Evolutionary conservation across 2,797 vertebrate species (phyloP).

Genomic region (Clarias fuscus): DNA sequence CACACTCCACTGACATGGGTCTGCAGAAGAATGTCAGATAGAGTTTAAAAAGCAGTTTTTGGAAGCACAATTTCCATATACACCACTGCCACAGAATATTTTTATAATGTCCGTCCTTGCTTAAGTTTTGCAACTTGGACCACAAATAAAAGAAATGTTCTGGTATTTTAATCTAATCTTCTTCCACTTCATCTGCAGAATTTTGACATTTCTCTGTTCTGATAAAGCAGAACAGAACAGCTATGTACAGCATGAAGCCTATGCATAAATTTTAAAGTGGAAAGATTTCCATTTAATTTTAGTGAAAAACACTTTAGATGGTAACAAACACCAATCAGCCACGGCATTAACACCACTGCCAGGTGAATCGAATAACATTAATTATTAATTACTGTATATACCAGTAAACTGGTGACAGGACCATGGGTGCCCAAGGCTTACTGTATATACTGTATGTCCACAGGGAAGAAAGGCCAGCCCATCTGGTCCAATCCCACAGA

Average conservation of each 20-base stretch:
- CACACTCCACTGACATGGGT: conserved; percentile 80
- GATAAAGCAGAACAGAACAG: background rate
- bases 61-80: background rate
- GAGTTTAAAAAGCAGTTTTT: background rate
- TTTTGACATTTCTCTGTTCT: background rate
- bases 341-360: too few species aligned
- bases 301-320: background rate
- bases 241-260: background rate
- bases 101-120: background rate
- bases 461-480: too few species aligned
- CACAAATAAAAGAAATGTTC: background rate
- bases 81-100: background rate
- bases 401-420: too few species aligned
- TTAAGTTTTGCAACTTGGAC: background rate
- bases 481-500: too few species aligned
- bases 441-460: too few species aligned
- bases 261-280: background rate
- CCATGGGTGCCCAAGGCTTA: too few species aligned
- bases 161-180: background rate
- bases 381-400: too few species aligned
- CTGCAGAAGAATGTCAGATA: conserved; percentile 61
- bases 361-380: too few species aligned
- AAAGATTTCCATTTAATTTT: background rate
- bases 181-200: background rate
- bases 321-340: too few species aligned